Percentiles rank a stretch among this genome's conserved stretches.
Conservation (phyloP, 2,888 invertebrate species). For the Aphodius sticticus region DNA sequence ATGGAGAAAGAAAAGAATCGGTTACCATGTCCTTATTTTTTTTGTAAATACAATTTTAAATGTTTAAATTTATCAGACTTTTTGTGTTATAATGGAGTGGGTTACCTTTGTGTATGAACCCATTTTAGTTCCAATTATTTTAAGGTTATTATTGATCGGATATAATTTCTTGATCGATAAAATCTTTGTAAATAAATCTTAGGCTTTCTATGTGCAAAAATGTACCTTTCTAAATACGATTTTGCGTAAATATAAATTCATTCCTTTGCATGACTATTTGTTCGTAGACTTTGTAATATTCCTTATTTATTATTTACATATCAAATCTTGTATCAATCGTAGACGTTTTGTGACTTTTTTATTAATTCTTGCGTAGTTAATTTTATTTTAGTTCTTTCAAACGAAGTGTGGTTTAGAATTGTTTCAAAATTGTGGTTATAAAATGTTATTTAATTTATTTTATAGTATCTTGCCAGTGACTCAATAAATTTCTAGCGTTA, state of each 20-base stretch:
- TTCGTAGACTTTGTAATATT: background rate
- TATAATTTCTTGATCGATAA: too few species aligned
- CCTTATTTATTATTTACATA: slow-evolving; percentile 4
- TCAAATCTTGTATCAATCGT: background rate
- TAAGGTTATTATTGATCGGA: too few species aligned
- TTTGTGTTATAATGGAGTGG: background rate
- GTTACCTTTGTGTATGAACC: too few species aligned
- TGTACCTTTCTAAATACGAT: background rate
- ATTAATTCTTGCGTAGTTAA: background rate
- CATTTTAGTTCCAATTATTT: too few species aligned
- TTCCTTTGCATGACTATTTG: background rate
- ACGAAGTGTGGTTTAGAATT: too few species aligned
- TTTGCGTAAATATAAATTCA: background rate
- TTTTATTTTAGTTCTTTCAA: background rate
- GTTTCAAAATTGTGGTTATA: background rate
- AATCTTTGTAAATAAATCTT: too few species aligned
- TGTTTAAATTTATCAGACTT: background rate
- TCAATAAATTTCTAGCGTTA: background rate
- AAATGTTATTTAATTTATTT: background rate
- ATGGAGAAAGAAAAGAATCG: background rate
- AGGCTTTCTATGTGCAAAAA: too few species aligned
- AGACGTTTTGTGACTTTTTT: background rate
- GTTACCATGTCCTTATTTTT: background rate
- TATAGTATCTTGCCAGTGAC: background rate
- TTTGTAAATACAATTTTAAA: slow-evolving; percentile 4